Evolutionary conservation across 2,888 invertebrate genomes (phyloP).

Genomic region (Troides aeacus): DNA sequence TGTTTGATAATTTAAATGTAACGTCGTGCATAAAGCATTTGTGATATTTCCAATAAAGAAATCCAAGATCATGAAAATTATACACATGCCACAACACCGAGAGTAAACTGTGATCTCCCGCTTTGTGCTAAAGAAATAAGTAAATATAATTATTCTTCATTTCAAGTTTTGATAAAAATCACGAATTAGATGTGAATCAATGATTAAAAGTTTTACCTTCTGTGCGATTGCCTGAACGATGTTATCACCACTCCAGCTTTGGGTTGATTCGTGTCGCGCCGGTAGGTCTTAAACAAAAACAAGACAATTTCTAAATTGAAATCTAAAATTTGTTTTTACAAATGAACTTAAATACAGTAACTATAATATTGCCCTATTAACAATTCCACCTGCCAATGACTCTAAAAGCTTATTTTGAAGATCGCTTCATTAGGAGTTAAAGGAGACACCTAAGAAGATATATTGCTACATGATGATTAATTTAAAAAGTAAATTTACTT

Average conservation of each 20-base stretch:
- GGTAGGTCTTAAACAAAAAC: constrained; percentile 59
- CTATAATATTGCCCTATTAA: no score
- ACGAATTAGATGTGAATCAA: constrained; percentile 8
- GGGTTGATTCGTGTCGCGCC: constrained; percentile 72
- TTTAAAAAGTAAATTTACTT: no score
- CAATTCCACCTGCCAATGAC: no score
- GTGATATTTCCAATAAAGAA: constrained; percentile 37
- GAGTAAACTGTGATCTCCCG: constrained; percentile 52
- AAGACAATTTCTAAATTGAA: no score
- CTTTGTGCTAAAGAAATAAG: constrained; percentile 45
- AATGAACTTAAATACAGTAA: no score
- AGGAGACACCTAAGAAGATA: no score
- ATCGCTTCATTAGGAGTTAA: no score
- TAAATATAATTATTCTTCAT: constrained; percentile 34
- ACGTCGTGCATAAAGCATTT: constrained; percentile 53
- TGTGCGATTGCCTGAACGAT: constrained; percentile 91
- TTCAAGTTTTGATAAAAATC: constrained; percentile 35
- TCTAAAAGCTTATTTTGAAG: no score
- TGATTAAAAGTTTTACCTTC: constrained; percentile 81
- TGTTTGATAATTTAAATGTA: constrained; percentile 33
- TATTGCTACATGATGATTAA: no score
- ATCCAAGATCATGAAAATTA: constrained; percentile 34
- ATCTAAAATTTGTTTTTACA: no score
- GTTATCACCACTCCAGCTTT: constrained; percentile 95
- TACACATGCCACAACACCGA: constrained; percentile 66